Evolutionary conservation across 2,888 invertebrate species (phyloP), one percentile per base, ranked within the genome.

Genomic region (Pimpla rufipes): DNA sequence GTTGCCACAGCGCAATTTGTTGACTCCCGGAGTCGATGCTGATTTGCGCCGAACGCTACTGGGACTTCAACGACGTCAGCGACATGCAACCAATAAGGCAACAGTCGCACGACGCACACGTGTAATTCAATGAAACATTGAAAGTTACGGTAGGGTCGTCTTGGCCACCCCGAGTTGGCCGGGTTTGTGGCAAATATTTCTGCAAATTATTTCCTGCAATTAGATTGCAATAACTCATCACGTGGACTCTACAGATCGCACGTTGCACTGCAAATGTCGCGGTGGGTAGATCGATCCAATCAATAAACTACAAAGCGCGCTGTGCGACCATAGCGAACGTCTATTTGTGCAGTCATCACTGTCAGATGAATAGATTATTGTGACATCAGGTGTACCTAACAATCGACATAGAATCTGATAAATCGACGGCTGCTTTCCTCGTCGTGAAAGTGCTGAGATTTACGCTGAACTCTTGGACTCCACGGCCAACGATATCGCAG

Each of bases 1-100:
- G n/a, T 73, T 59, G 76, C 66, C 52, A 35, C 73, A 83, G 59
- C n/a, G 59, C 80, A 67, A 83, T 76, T 81, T 73, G 66, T 73
- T 64, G 57, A 71, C 66, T 73, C 55, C 76, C n/a, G 40, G 66
- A 18, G 18, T 76, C 57, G 71, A 42, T 77, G 66, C 47, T 59
- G 21, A 57, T 57, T 62, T 73, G 71, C 73, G 52, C 21, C 8
- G 37, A 68, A 52, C 52, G 18, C 23, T 23, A n/a, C n/a, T n/a
- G 52, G 18, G 11, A 68, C 68, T 52, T 29, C 52, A 52, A 21
- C 52, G 21, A 55, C 52, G 52, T 21, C 18, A 52, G 2, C 52
- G 52, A n/a, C n/a, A n/a, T 21, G 21, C 52, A 11, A 55, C 21
- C 10, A 11, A n/a, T n/a, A 50, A n/a, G 16, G 16, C 47, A 50